Evolutionary conservation across 2,797 vertebrate species (phyloP).

Genomic region (Cyprinodon diabolis): DNA sequence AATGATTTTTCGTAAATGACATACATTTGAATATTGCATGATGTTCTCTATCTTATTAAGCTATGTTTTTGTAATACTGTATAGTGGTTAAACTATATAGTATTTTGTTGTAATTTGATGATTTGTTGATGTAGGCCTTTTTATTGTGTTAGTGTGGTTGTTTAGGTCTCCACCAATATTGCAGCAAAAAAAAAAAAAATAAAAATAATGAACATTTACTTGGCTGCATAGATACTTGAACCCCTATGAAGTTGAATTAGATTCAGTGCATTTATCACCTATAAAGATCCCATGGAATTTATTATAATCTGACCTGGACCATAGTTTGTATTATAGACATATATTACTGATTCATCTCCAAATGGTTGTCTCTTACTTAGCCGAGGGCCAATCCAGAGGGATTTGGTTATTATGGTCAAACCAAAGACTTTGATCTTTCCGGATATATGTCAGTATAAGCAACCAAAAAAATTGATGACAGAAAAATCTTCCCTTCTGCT

Average conservation of each 20-base stretch:
- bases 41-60: neutral
- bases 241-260: neutral
- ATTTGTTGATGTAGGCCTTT: neutral
- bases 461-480: neutral
- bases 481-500: neutral
- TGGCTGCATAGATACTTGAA: neutral
- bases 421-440: neutral
- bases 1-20: neutral
- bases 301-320: neutral
- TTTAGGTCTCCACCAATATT: neutral
- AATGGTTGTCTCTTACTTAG: neutral
- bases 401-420: slow-evolving; percentile 18
- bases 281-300: neutral
- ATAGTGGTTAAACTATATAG: neutral
- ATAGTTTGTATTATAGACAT: neutral
- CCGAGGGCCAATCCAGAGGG: slow-evolving; percentile 12
- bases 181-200: too few species aligned
- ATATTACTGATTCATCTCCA: neutral
- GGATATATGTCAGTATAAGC: neutral
- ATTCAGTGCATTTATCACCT: neutral
- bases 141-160: neutral
- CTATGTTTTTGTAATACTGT: neutral
- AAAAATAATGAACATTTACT: neutral
- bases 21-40: neutral
- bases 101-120: neutral